Conservation (phyloP, 2,113 vertebrate genomes). For the Telmatochromis sp. region DNA sequence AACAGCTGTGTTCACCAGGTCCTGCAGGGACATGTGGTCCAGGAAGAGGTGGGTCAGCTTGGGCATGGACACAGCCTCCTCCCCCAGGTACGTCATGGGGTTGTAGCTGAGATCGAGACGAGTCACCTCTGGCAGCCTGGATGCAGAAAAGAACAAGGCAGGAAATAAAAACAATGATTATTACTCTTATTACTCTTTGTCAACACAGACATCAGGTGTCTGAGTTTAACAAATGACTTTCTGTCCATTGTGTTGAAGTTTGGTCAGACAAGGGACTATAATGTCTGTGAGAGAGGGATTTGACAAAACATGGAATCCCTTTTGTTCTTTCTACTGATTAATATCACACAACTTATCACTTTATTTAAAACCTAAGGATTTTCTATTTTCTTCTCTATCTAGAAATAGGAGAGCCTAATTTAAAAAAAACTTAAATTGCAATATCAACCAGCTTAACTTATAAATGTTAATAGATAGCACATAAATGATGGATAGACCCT, state of each 20-base stretch:
- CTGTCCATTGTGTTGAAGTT: not conserved
- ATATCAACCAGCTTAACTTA: not conserved
- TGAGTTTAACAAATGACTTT: not conserved
- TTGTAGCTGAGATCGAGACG: constrained; percentile 85
- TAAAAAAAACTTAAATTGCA: not conserved
- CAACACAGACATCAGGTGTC: not conserved
- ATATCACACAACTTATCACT: not conserved
- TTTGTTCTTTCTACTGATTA: not conserved
- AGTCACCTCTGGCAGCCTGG: constrained; percentile 71
- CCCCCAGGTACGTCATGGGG: constrained; percentile 82
- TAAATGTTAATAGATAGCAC: not conserved
- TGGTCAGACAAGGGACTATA: not conserved
- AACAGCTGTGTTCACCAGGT: constrained; percentile 76
- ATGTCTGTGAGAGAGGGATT: not conserved
- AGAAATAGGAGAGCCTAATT: not conserved
- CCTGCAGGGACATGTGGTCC: constrained; percentile 86
- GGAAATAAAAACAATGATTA: not conserved
- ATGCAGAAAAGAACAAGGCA: not conserved
- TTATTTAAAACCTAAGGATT: not conserved
- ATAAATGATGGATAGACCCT: not conserved
- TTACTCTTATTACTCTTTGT: not conserved
- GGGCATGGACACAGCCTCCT: constrained; percentile 81
- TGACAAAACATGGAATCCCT: not conserved
- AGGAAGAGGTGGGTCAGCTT: constrained; percentile 82
- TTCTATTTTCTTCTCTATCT: not conserved